A percentile compares a stretch with the other conserved stretches of the same genome.
phyloP scores from a whole-genome alignment of 2,797 vertebrate species.

The Coregonus suidteri region DNA sequence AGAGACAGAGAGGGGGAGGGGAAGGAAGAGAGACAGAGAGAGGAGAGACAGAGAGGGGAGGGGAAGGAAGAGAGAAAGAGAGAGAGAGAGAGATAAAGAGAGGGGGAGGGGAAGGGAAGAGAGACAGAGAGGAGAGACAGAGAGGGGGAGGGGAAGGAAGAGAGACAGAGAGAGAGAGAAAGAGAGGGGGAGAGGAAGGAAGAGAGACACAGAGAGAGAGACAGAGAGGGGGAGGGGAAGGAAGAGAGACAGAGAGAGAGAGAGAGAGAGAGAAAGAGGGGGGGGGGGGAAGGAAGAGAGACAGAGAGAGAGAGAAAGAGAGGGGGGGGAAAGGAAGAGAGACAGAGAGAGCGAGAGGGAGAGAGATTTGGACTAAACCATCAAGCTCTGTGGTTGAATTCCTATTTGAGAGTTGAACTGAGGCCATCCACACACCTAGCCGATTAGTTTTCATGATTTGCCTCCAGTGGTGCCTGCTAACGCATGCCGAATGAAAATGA shows the following conservation, averaged over 20 bases:
- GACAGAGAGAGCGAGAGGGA: background rate
- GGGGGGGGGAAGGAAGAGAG: background rate
- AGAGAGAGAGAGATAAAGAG: background rate
- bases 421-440: background rate
- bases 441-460: background rate
- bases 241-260: too few species aligned
- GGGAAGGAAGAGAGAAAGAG: background rate
- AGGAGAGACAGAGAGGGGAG: too few species aligned
- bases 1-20: background rate
- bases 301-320: too few species aligned
- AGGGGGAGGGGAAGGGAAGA: background rate
- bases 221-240: background rate
- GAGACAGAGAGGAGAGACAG: too few species aligned
- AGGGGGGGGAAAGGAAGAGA: background rate
- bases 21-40: background rate
- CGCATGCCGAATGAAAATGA: background rate
- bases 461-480: background rate
- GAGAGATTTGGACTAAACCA: background rate
- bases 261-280: slow-evolving; percentile 13
- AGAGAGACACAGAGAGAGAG: slow-evolving; percentile 20
- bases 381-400: background rate
- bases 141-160: too few species aligned
- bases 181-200: background rate
- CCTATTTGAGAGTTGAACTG: background rate
- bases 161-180: background rate